These are phyloP conservation scores for Alexandromys fortis DNA, from an alignment of 2,113 vertebrate species.

Conservation along the genomic window DNA sequence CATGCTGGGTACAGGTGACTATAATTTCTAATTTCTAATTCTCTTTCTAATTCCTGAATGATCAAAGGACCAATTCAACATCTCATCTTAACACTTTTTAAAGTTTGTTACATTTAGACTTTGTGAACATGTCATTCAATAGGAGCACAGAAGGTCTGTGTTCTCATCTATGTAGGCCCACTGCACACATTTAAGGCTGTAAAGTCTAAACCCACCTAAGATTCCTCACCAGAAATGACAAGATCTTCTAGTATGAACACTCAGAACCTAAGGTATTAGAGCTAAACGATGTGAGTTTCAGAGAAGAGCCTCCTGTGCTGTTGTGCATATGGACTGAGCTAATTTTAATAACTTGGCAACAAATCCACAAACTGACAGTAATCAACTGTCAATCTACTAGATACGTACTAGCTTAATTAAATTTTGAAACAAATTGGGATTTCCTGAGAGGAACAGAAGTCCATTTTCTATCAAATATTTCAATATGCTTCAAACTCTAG, in stretches of 20 bases:
- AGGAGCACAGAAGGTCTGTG: not conserved
- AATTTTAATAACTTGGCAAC: slow-evolving; percentile 54
- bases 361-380: not conserved
- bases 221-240: not conserved
- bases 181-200: not conserved
- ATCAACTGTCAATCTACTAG: slow-evolving; percentile 56
- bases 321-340: slow-evolving; percentile 46
- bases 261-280: not conserved
- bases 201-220: not conserved
- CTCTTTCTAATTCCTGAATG: slow-evolving; percentile 22
- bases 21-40: not conserved
- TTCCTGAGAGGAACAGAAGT: slow-evolving; percentile 18
- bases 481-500: slow-evolving; percentile 42
- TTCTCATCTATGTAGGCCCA: not conserved
- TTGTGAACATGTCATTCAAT: not conserved
- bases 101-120: not conserved
- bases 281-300: slow-evolving; percentile 5
- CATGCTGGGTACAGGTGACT: slow-evolving; percentile 6
- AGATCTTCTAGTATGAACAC: not conserved
- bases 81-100: not conserved
- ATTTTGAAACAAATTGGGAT: slow-evolving; percentile 53
- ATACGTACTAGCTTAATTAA: slow-evolving; percentile 67
- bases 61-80: not conserved
- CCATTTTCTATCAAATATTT: slow-evolving; percentile 62
- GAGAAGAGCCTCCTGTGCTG: not conserved